phyloP scores from a whole-genome alignment of 2,888 invertebrate genomes.

The Dryococelus australis region DNA sequence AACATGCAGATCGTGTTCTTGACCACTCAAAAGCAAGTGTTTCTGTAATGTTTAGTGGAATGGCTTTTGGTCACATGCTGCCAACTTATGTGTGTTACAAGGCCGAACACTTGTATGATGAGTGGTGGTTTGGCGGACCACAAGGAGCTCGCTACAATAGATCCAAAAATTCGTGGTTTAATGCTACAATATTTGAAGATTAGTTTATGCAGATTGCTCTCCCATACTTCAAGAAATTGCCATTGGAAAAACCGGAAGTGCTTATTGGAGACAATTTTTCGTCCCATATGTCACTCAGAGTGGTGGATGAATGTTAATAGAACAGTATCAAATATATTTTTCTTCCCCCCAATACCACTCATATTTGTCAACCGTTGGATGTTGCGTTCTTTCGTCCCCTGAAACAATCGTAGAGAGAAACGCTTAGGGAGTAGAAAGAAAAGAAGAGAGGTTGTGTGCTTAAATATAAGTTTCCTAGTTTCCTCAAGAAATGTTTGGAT shows the following conservation, averaged over 20 bases:
- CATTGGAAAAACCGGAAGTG: background rate
- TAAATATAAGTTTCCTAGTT: no score
- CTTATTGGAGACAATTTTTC: constrained; percentile 27
- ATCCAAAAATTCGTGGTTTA: background rate
- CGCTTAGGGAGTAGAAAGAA: no score
- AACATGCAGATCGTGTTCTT: background rate
- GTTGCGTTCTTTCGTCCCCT: background rate
- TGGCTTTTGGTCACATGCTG: background rate
- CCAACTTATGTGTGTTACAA: background rate
- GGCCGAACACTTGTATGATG: background rate
- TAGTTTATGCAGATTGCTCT: background rate
- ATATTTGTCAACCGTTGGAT: constrained; percentile 32
- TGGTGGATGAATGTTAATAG: background rate
- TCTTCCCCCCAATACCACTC: constrained; percentile 23
- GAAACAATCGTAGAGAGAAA: no score
- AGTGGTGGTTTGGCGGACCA: background rate
- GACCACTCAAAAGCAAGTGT: background rate
- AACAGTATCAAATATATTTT: background rate
- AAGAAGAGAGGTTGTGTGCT: no score
- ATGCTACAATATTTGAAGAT: background rate
- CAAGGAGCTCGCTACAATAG: background rate
- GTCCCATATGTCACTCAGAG: background rate
- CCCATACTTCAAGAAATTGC: background rate
- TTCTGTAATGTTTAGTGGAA: background rate
- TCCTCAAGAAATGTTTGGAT: background rate